phyloP scores from a whole-genome alignment of 2,797 vertebrate genomes.

The Fringilla coelebs region DNA sequence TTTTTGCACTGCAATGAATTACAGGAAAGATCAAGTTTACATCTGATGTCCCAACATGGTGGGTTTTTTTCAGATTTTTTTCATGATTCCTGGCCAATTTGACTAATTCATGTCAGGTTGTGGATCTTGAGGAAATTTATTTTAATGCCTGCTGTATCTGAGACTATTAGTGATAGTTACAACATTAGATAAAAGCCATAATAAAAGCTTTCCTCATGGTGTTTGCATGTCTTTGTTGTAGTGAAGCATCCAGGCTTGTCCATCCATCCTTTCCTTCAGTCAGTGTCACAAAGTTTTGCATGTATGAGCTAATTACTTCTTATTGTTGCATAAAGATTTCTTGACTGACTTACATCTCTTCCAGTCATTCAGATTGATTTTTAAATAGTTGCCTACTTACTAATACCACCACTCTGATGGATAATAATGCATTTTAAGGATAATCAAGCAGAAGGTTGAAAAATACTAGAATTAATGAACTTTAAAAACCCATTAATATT shows the following conservation, averaged over 20 bases:
- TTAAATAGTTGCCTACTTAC: not conserved
- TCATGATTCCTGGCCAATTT: not conserved
- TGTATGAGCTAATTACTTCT: not conserved
- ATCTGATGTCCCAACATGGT: not conserved
- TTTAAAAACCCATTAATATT: not conserved
- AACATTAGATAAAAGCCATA: not conserved
- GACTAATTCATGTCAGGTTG: not conserved
- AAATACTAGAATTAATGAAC: not conserved
- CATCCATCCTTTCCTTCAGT: not conserved
- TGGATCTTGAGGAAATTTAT: not conserved
- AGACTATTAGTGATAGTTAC: not conserved
- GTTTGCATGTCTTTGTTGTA: not conserved
- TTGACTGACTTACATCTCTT: not conserved
- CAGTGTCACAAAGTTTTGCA: not conserved
- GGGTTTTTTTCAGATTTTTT: not conserved
- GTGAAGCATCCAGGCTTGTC: not conserved
- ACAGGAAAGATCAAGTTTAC: not conserved
- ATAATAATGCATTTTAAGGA: not conserved
- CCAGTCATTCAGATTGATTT: not conserved
- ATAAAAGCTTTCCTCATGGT: not conserved
- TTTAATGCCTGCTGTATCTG: not conserved
- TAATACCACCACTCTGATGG: not conserved
- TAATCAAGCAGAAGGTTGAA: not conserved
- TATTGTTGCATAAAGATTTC: not conserved
- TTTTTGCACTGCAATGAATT: not conserved